Evolutionary conservation across 2,888 invertebrate species (phyloP), one percentile per base, ranked within the genome.

Genomic region (Eulithis prunata): DNA sequence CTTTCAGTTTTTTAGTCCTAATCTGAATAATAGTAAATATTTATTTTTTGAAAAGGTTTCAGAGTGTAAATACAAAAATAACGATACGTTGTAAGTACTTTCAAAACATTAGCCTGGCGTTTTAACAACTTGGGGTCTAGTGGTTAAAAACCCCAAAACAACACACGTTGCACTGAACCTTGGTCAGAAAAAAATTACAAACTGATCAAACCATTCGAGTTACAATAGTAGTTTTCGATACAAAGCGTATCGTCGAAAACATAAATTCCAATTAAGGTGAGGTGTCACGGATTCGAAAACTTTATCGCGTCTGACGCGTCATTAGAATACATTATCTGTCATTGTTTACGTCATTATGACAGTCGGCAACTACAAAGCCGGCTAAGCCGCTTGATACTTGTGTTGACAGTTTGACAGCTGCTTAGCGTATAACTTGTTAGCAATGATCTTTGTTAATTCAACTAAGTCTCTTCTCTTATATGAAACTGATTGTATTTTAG

Each of bases 211-310:
- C 6, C 32, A 32, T 52, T 64, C 69, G 71, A 73, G 66, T 70
- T 69, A 28, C 63, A 32, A 32, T 75, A 74, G 76, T 74, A 73
- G 52, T 46, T 56, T 57, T 62, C 70, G 63, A 77, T 75, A 80
- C 78, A 81, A 82, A 82, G 79, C 79, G 80, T 80, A 76, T 71
- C 78, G 78, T 76, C 79, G 82, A 79, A 83, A 79, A 87, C 89
- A 91, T 91, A 91, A 91, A 91, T 91, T 90, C 84, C 88, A 90
- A 91, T 91, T 91, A 91, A 87, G 83, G 66, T 72, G 77, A 87
- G 86, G 86, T 87, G 87, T 87, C 85, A 87, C 82, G 81, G 79
- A 80, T 80, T 82, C 86, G 82, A 80, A 75, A 80, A 78, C 77
- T 80, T 84, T 87, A 87, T 86, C 87, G 79, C 75, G 74, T 76